phyloP scores from a whole-genome alignment of 2,113 vertebrate species.

The Copsychus sechellarum region DNA sequence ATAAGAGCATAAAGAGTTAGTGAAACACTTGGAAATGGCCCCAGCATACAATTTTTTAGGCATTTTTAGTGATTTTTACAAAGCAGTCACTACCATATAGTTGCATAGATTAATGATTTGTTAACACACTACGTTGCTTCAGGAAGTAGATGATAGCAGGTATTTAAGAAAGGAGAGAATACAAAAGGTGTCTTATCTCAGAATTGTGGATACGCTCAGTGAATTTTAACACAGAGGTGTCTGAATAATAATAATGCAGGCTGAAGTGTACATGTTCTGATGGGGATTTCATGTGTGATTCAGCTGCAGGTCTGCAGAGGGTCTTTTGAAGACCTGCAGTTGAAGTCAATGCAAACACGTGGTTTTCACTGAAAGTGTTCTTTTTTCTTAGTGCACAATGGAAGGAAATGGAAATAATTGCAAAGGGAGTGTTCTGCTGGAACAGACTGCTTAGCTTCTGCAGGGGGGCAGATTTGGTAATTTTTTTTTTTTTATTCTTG shows the following conservation, averaged over 20 bases:
- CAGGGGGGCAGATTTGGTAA: background rate
- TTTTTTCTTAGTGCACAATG: background rate
- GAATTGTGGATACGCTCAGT: background rate
- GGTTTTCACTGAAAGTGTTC: background rate
- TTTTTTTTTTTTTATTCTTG: background rate
- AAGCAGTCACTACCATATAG: background rate
- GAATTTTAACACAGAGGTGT: background rate
- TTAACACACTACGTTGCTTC: background rate
- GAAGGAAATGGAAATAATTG: background rate
- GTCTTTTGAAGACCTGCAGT: background rate
- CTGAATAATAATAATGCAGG: background rate
- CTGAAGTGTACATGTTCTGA: background rate
- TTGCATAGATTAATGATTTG: background rate
- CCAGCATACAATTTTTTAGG: background rate
- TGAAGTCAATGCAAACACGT: background rate
- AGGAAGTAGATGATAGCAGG: background rate
- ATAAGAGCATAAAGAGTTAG: background rate
- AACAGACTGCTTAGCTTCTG: background rate
- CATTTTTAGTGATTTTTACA: background rate
- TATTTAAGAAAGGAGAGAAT: background rate
- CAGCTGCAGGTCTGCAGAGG: background rate
- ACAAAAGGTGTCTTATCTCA: background rate
- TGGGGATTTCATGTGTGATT: background rate
- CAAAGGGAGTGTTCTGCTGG: background rate
- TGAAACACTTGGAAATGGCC: background rate